Base-by-base conservation (phyloP, 2,113 vertebrate genomes). In the Dicerorhinus sumatrensis region DNA sequence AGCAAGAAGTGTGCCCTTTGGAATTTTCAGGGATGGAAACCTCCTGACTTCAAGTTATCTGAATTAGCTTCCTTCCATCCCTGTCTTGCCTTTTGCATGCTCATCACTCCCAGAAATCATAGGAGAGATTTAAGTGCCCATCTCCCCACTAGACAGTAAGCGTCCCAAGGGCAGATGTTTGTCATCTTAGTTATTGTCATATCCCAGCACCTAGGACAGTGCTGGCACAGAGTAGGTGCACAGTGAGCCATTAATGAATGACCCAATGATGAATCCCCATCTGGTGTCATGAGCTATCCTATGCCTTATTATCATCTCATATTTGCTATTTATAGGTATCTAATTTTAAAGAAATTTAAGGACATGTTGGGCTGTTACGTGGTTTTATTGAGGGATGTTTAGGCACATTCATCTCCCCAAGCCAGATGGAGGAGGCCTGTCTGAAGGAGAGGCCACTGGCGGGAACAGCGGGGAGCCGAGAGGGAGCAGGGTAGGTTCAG, bases 61-160 rank as follows among this genome's bases (percentile, higher is more conserved):
- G 29, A 42, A 5, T 36, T 21, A 31, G 51, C 39, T 73, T 20
- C 20, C 48, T 31, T 67, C 70, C n/a, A 14, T 8, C 62, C 42
- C 8, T 39, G 0, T 54, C 70, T 25, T 0, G 13, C 46, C 23
- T 42, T 58, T 2, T 6, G 5, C 42, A 20, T 1, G 8, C 65
- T 29, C 13, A 12, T 58, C 13, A 14, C 36, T 73, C n/a, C 76
- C 63, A 58, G 62, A 62, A 58, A 21, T 14, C 36, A 2, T 0
- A 12, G 14, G 6, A 36, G 10, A 33, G 31, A 9, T 21, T 27
- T 39, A 13, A 17, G 70, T 18, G 39, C 51, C 2, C 1, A 8
- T 58, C 33, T 62, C 67, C 29, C 73, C 16, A 5, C 23, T 29
- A 14, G 39, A 25, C 6, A 3, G n/a, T 67, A 23, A 10, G 16